Evolutionary conservation across 2,888 invertebrate species (phyloP).

Genomic region (Dimorphilus gyrociliatus): DNA sequence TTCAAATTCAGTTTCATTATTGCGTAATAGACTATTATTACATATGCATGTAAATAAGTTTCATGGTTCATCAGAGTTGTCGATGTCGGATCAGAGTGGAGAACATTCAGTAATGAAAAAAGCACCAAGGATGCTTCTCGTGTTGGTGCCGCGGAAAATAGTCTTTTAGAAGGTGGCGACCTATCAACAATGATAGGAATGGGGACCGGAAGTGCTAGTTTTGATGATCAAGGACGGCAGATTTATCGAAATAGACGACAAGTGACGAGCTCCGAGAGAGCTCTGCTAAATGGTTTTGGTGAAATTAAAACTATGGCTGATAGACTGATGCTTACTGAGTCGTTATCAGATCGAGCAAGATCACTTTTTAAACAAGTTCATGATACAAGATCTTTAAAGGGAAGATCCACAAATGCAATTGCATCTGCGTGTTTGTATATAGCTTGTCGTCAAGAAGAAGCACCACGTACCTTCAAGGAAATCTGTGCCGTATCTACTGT

Average conservation of each 20-base stretch:
- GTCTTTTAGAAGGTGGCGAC: slow-evolving; percentile 81
- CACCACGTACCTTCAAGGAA: slow-evolving; percentile 96
- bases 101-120: slow-evolving; percentile 97
- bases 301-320: slow-evolving; percentile 98
- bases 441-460: slow-evolving; percentile 93
- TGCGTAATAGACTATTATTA: neutral
- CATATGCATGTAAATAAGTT: slow-evolving; percentile 1
- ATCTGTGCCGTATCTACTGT: slow-evolving; percentile 98
- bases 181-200: slow-evolving; percentile 81
- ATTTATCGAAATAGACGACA: slow-evolving; percentile 49
- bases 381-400: slow-evolving; percentile 84
- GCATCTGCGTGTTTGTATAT: slow-evolving; percentile 97
- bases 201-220: slow-evolving; percentile 10
- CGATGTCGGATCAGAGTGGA: slow-evolving; percentile 99
- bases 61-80: slow-evolving; percentile 58
- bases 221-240: slow-evolving; percentile 28
- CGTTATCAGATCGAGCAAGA: slow-evolving; percentile 63
- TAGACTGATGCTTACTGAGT: slow-evolving; percentile 69
- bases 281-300: slow-evolving; percentile 82
- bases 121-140: slow-evolving; percentile 91
- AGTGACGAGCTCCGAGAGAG: slow-evolving; percentile 77
- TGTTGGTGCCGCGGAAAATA: slow-evolving; percentile 98
- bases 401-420: slow-evolving; percentile 90
- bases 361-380: slow-evolving; percentile 94
- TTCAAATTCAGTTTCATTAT: neutral